Evolutionary conservation across 2,888 invertebrate genomes (phyloP).

Genomic region (Tenthredo mesomela): DNA sequence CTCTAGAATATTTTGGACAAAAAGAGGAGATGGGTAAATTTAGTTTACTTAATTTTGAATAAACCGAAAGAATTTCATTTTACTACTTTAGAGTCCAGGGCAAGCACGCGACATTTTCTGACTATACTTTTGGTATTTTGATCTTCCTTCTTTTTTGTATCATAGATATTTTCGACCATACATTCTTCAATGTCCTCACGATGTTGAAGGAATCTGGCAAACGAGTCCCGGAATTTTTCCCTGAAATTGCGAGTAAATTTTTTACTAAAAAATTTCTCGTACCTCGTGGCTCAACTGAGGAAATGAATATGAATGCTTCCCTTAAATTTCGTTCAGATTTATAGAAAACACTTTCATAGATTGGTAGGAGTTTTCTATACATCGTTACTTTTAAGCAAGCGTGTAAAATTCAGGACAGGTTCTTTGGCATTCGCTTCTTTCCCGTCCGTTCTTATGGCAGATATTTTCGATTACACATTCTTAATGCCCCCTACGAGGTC

Average conservation of each 20-base stretch:
- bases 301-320: neutral
- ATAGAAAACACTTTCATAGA: neutral
- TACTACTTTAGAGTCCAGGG: neutral
- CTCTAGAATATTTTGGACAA: neutral
- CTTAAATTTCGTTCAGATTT: neutral
- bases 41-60: neutral
- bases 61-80: constrained; percentile 18
- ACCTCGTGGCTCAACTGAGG: neutral
- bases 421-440: neutral
- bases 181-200: neutral
- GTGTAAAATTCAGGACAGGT: neutral
- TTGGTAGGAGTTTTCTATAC: neutral
- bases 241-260: neutral
- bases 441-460: neutral
- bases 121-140: neutral
- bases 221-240: constrained; percentile 17
- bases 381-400: neutral
- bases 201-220: neutral
- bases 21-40: neutral
- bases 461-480: constrained; percentile 40
- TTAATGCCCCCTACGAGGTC: constrained; percentile 13
- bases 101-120: neutral
- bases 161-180: constrained; percentile 17
- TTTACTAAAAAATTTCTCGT: neutral
- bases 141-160: neutral